Evolutionary conservation across 1,140 invertebrate species (phyloP), one percentile per base, ranked within the genome.

Genomic region (Ceratina japonica): DNA sequence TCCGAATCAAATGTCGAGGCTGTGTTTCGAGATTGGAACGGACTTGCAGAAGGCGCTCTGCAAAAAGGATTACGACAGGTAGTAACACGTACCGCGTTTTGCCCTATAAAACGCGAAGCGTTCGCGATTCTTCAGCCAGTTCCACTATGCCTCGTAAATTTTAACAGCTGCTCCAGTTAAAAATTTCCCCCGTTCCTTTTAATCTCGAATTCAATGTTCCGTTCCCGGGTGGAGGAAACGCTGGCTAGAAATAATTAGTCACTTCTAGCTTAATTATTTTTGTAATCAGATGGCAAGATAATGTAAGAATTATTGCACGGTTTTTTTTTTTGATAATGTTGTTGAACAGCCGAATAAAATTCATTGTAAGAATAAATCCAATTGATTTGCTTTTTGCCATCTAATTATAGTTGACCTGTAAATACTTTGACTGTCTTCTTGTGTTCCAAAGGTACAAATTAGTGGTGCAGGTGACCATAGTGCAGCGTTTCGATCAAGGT

Each of bases 11-110:
- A 49, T 54, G 54, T 62, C 75, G 27, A 86, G 79, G 81, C 72
- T 87, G n/a, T 84, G 71, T 51, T 54, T 49, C 16, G 82, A 87
- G 18, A 87, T 86, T 44, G 75, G 70, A 18, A 10, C 58, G 12
- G 87, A 87, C 0, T 63, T 87, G 22, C 74, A 81, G n/a, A 84
- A 61, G 44, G 77, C 71, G 16, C 52, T 87, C 44, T 12, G 31
- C 31, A 87, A 73, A 44, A 83, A 77, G 56, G 77, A 87, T 81
- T 87, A 87, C 68, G 86, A 87, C 27, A 87, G 86, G 84, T 87
- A 83, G n/a, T 37, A 15, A 70, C n/a, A 4, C 59, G 71, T 52
- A n/a, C 2, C 18, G 10, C 18, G 24, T 70, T 70, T 24, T 10
- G 4, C 52, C 22, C 51, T 16, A 31, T 70, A 56, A 44, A 56